Percentiles rank a stretch among this genome's conserved stretches.
phyloP scores from a whole-genome alignment of 35 echinoderm and acorn worm species.

The Anneissia japonica region DNA sequence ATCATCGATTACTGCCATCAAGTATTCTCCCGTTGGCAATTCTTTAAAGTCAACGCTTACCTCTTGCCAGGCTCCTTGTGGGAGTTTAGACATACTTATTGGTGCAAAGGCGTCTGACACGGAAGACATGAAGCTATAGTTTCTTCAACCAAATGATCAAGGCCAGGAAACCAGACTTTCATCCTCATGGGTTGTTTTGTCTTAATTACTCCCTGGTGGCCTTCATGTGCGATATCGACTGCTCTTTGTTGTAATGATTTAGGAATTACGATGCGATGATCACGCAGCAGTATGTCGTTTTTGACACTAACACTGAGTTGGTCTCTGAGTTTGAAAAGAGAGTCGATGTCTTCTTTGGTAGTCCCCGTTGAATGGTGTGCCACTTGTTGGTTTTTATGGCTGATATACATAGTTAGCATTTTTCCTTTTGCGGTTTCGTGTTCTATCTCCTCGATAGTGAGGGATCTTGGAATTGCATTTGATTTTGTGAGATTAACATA shows the following conservation, averaged over 20 bases:
- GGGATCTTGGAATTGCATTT: slow-evolving; percentile 36
- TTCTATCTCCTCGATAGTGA: slow-evolving; percentile 20
- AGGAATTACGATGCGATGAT: no score
- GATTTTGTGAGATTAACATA: slow-evolving; percentile 20
- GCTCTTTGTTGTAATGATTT: slow-evolving; percentile 16
- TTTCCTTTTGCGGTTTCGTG: slow-evolving; percentile 24
- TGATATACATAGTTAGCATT: slow-evolving; percentile 15
- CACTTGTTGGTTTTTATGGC: slow-evolving; percentile 31
- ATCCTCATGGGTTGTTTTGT: slow-evolving; percentile 57
- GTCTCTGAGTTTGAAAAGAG: slow-evolving; percentile 24
- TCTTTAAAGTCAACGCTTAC: slow-evolving; percentile 62
- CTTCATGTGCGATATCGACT: slow-evolving; percentile 58
- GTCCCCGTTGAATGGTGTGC: background rate
- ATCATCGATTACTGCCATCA: slow-evolving; percentile 33
- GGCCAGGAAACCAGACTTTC: slow-evolving; percentile 73
- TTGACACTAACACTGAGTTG: slow-evolving; percentile 33
- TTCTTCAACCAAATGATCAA: slow-evolving; percentile 43
- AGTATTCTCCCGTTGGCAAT: slow-evolving; percentile 29
- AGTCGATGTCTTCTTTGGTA: background rate
- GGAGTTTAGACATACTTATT: slow-evolving; percentile 31
- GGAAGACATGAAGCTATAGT: slow-evolving; percentile 34
- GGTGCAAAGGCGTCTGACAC: slow-evolving; percentile 40
- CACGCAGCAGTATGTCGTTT: no score
- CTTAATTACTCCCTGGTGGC: slow-evolving; percentile 61
- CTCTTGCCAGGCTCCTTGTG: slow-evolving; percentile 35